Evolutionary conservation across 2,888 invertebrate genomes (phyloP).

Genomic region (Antheraea assamensis): DNA sequence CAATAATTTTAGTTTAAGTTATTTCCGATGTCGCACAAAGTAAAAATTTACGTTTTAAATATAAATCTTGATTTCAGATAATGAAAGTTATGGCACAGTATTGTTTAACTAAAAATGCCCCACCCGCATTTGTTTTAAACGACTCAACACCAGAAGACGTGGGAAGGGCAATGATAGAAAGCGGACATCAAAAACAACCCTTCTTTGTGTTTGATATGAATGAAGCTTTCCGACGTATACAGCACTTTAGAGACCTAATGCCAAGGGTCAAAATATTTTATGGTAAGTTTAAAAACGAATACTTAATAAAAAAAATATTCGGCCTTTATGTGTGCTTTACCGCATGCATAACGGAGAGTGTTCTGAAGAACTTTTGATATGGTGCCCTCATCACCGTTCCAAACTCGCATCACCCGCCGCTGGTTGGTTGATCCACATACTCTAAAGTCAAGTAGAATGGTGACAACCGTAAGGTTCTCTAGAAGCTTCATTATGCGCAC

Average conservation of each 20-base stretch:
- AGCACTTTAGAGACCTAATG: conserved; percentile 42
- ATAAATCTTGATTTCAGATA: not conserved
- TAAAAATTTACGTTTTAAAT: not conserved
- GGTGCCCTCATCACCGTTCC: too few species aligned
- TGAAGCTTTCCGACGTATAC: conserved; percentile 39
- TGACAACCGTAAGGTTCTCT: too few species aligned
- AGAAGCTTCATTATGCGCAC: too few species aligned
- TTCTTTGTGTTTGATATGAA: conserved; percentile 48
- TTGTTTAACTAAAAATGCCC: not conserved
- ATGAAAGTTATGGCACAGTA: not conserved
- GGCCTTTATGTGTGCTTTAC: too few species aligned
- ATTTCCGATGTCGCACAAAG: too few species aligned
- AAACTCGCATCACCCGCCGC: too few species aligned
- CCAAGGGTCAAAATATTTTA: conserved; percentile 52
- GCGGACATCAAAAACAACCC: conserved; percentile 43
- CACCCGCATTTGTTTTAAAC: conserved; percentile 14
- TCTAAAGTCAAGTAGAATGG: too few species aligned
- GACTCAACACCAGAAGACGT: conserved; percentile 30
- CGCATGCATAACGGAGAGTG: too few species aligned
- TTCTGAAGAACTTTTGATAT: too few species aligned
- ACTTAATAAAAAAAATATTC: too few species aligned
- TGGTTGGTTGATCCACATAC: too few species aligned
- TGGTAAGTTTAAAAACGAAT: conserved; percentile 34
- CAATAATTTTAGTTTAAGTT: too few species aligned
- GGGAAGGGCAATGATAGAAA: conserved; percentile 41